Base-by-base conservation (phyloP, 1,140 invertebrate genomes). In the Diprion similis region DNA sequence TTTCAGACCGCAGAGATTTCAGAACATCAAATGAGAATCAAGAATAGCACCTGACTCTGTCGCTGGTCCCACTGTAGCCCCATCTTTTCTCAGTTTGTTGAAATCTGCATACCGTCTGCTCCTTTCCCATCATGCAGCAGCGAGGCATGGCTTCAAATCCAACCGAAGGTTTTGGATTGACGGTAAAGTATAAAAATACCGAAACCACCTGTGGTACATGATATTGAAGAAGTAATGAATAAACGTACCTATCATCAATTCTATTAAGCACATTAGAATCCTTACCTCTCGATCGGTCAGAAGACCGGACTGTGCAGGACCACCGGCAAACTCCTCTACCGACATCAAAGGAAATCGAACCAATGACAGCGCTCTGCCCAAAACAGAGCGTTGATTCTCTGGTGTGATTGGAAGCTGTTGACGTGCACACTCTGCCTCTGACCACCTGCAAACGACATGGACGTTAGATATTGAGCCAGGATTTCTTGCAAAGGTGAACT, bases 271-370 rank as follows among this genome's bases (percentile, higher is more conserved):
- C 72, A 46, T 46, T 46, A 66, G 65, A 51, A 37, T 68, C 71
- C 66, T 48, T 74, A 89, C 90, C 84, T 96, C 94, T 75, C 91
- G 83, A 80, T 96, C 94, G 71, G 92, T 93, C 1, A 97, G 86
- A 18, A 97, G 86, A 15, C 93, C 92, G 78, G 91, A 93, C 79
- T 94, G 93, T 8, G 95, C 95, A 10, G 95, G 92, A 8, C 93
- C 93, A 80, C 91, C 90, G 0, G 95, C 95, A 88, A 97, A 97
- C 85, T 97, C 95, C 82, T 96, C 94, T 2, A 95, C 92, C 1
- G 92, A 94, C 95, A 97, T 97, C 6, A 96, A 85, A 6, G 96
- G 95, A 85, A 96, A 97, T 45, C 96, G 88, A 75, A 97, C 93
- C 0, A 95, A 88, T 51, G 91, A 89, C 66, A 97, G 89, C 15